Conservation (phyloP, 2,797 vertebrate species). For the Harpagifer antarcticus region DNA sequence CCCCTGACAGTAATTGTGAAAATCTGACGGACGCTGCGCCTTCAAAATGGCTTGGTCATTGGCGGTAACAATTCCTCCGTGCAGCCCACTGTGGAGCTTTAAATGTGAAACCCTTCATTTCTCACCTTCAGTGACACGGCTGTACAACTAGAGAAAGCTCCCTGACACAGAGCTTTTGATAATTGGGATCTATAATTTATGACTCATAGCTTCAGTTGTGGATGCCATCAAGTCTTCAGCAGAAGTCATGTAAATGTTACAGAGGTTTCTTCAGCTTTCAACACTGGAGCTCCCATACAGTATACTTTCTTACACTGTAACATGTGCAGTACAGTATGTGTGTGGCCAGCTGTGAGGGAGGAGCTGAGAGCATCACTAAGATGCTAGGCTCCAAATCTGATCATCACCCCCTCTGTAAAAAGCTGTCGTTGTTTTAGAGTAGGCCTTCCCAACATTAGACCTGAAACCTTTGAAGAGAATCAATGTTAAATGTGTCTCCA, state of each 20-base stretch:
- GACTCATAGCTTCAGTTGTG: constrained; percentile 28
- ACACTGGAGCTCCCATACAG: constrained; percentile 12
- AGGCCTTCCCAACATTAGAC: neutral
- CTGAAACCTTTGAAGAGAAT: neutral
- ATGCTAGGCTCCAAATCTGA: constrained; percentile 30
- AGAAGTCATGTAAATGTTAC: neutral
- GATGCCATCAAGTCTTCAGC: neutral
- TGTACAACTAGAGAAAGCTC: constrained; percentile 23
- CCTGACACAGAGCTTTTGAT: constrained; percentile 39
- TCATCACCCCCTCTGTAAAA: constrained; percentile 12
- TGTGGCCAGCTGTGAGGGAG: constrained; percentile 33
- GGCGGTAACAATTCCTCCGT: constrained; percentile 10
- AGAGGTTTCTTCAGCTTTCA: constrained; percentile 26
- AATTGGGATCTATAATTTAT: constrained; percentile 41
- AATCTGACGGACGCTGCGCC: constrained; percentile 45
- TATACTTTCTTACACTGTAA: constrained; percentile 27
- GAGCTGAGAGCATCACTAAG: constrained; percentile 23
- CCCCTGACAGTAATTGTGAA: constrained; percentile 48
- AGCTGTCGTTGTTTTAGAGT: neutral
- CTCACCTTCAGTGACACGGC: constrained; percentile 4
- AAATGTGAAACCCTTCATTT: constrained; percentile 9
- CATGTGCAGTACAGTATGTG: neutral
- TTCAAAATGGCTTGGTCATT: constrained; percentile 33
- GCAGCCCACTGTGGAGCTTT: constrained; percentile 8
- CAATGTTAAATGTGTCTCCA: neutral